These are phyloP conservation scores for Echinops telfairi DNA, from an alignment of 2,113 vertebrate genomes.

Conservation along the genomic window DNA sequence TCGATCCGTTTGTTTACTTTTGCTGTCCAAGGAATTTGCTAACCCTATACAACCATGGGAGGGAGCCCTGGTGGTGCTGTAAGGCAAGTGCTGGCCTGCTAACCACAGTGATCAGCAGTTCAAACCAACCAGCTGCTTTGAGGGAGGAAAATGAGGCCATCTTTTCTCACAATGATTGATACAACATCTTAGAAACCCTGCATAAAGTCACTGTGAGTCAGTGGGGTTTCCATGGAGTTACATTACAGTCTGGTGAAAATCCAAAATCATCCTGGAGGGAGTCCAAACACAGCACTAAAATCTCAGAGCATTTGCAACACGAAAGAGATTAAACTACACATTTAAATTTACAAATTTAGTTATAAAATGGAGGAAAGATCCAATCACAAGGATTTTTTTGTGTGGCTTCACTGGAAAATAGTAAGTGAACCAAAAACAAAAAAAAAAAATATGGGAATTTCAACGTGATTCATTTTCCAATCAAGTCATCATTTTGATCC, in stretches of 20 bases:
- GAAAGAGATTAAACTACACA: neutral
- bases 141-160: too few relatives aligned
- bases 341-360: constrained; percentile 6
- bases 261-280: neutral
- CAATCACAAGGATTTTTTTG: neutral
- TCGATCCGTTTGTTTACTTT: neutral
- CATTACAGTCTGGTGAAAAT: too few relatives aligned
- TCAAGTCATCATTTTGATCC: neutral
- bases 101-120: too few relatives aligned
- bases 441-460: neutral
- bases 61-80: too few relatives aligned
- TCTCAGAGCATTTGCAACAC: neutral
- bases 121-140: too few relatives aligned
- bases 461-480: neutral
- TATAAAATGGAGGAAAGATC: neutral
- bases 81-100: too few relatives aligned
- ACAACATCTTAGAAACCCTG: too few relatives aligned
- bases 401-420: neutral
- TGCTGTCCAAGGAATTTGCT: too few relatives aligned
- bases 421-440: neutral
- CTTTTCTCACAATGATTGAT: too few relatives aligned
- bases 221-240: too few relatives aligned
- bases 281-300: neutral
- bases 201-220: too few relatives aligned
- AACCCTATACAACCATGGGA: too few relatives aligned